Evolutionary conservation across 1,140 invertebrate genomes (phyloP).

Genomic region (Sinonovacula constricta): DNA sequence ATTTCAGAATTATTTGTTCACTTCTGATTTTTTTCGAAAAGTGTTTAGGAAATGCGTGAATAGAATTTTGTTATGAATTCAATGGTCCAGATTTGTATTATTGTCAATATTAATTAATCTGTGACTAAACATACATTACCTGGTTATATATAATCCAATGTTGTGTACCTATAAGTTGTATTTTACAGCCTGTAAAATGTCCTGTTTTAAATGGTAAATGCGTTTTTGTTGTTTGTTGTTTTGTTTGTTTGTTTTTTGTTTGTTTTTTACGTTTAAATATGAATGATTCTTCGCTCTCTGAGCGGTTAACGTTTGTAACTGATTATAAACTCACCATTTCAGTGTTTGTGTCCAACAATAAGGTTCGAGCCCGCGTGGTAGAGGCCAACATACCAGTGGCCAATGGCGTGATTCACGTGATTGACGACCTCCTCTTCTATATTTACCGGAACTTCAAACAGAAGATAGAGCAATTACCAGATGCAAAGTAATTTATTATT

Average conservation of each 20-base stretch:
- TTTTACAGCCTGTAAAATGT: too few species aligned
- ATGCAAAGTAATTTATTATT: slow-evolving; percentile 81
- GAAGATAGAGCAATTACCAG: slow-evolving; percentile 45
- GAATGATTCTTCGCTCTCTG: not conserved
- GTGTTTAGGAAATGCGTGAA: too few species aligned
- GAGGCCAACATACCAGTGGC: slow-evolving; percentile 70
- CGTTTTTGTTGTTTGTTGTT: too few species aligned
- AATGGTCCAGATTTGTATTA: too few species aligned
- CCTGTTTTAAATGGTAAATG: not conserved
- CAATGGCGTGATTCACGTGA: slow-evolving; percentile 84
- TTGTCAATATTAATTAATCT: too few species aligned
- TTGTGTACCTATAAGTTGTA: too few species aligned
- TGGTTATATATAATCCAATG: too few species aligned
- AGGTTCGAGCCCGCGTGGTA: slow-evolving; percentile 66
- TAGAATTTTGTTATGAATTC: too few species aligned
- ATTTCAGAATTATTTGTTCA: too few species aligned
- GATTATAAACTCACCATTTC: slow-evolving; percentile 35
- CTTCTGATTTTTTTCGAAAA: too few species aligned
- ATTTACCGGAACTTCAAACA: slow-evolving; percentile 72
- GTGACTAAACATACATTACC: too few species aligned
- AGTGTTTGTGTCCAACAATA: slow-evolving; percentile 72
- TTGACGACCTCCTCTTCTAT: slow-evolving; percentile 84
- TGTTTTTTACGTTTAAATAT: not conserved
- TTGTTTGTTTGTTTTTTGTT: too few species aligned
- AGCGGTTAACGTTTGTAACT: not conserved